Percentiles rank a stretch among this genome's conserved stretches.
Evolutionary conservation across 2,113 vertebrate species (phyloP).

Genomic region (Globicephala melas): DNA sequence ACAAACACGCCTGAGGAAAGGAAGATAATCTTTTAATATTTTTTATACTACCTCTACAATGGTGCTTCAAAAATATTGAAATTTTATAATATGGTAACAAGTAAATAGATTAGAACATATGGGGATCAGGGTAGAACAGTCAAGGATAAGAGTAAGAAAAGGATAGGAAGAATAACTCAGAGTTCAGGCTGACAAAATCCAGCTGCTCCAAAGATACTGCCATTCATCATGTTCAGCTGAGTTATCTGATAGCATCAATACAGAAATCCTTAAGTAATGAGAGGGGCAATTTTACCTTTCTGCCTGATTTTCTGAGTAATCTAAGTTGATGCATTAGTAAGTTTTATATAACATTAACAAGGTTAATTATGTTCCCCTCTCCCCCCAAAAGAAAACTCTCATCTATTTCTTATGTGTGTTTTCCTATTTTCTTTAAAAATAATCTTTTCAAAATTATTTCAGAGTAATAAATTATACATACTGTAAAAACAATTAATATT

Average conservation of each 20-base stretch:
- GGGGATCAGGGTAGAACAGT: background rate
- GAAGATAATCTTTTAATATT: background rate
- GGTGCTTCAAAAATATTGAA: background rate
- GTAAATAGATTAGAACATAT: background rate
- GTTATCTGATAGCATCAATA: background rate
- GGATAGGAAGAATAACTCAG: background rate
- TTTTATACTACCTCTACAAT: background rate
- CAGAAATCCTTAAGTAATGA: background rate
- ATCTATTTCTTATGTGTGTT: background rate
- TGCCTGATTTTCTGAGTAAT: background rate
- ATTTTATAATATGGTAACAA: background rate
- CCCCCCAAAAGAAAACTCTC: background rate
- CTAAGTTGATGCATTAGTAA: background rate
- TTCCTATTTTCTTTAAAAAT: background rate
- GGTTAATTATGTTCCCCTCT: background rate
- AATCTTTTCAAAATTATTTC: background rate
- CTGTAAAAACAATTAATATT: background rate
- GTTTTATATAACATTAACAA: background rate
- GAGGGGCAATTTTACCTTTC: background rate
- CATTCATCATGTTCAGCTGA: background rate
- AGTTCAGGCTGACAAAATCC: background rate
- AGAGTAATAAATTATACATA: background rate
- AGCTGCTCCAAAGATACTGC: background rate
- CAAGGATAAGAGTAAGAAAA: background rate
- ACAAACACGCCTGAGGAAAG: background rate